These are phyloP conservation scores for Drosophila orosa DNA, from an alignment of 1,140 invertebrate genomes.

Conservation along the genomic window DNA sequence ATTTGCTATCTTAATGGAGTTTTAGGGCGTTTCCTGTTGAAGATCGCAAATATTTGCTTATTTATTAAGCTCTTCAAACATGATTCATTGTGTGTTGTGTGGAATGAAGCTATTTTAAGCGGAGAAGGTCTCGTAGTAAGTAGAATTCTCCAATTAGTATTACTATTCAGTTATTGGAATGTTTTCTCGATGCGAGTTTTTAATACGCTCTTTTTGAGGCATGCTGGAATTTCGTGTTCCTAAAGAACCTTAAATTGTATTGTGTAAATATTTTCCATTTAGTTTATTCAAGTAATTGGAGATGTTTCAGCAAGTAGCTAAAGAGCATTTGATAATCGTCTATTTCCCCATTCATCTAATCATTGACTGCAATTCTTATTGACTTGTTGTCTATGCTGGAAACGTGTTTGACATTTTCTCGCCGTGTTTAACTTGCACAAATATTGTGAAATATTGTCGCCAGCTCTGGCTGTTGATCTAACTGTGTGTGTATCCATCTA, in stretches of 20 bases:
- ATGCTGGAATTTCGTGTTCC: not conserved
- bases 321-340: slow-evolving; percentile 36
- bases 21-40: slow-evolving; percentile 13
- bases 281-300: not conserved
- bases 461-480: slow-evolving; percentile 21
- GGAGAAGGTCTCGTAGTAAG: not conserved
- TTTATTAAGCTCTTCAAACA: slow-evolving; percentile 17
- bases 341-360: slow-evolving; percentile 14
- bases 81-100: slow-evolving; percentile 11
- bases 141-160: slow-evolving; percentile 11
- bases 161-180: not conserved
- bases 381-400: slow-evolving; percentile 62
- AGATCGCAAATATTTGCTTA: slow-evolving; percentile 9
- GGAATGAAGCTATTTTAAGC: slow-evolving; percentile 3
- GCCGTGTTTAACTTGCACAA: slow-evolving; percentile 60
- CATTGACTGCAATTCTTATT: slow-evolving; percentile 58
- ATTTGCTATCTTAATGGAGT: not conserved
- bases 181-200: not conserved
- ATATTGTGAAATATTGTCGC: slow-evolving; percentile 48
- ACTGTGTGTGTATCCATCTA: slow-evolving; percentile 23
- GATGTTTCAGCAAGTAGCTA: not conserved
- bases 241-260: too few relatives aligned
- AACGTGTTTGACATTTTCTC: slow-evolving; percentile 78
- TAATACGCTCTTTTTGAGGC: not conserved
- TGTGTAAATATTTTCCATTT: too few relatives aligned